Base-by-base conservation (phyloP, 2,797 vertebrate species). In the Clangula hyemalis region DNA sequence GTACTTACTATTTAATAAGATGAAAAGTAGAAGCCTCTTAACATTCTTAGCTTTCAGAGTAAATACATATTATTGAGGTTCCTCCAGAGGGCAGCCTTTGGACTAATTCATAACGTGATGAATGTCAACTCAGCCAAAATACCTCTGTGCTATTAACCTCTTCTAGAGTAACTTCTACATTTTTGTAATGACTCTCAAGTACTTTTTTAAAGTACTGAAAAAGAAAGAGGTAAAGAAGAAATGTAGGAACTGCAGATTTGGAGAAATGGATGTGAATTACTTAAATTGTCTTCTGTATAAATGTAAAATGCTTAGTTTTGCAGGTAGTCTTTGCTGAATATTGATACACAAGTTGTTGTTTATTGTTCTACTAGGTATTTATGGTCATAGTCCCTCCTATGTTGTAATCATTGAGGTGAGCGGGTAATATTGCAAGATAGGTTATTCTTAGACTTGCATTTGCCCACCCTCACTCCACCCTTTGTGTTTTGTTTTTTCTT, bases 81-180 rank as follows among this genome's bases (percentile, higher is more conserved):
- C 88, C 90, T 0, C 90, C 88, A 96, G 96, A 92, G 93, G 93
- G 94, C 95, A 89, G 69, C 71, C 86, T 86, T 79, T 87, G 91
- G 85, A 51, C 73, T 60, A 4, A 32, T 79, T 64, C 21, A 9
- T 81, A 25, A 17, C 0, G 0, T 24, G 28, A 30, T 62, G 49
- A n/a, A 77, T 25, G 3, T 70, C 53, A 0, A 0, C 30, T 71
- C 34, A 34, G 36, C 38, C 57, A 71, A 77, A 95, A 32, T 28
- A 54, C 5, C 41, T 81, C 25, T 56, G 20, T 28, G 43, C n/a
- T 72, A 88, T 69, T 28, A 75, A 77, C 6, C 41, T 75, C 13
- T 51, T 65, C 17, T 41, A 56, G 54, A 78, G 34, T 58, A 78
- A 49, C 34, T 75, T 45, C 57, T 49, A 73, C 69, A 41, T 10